Evolutionary conservation across 2,113 vertebrate genomes (phyloP).

Genomic region (Gallinago paraguaiae): DNA sequence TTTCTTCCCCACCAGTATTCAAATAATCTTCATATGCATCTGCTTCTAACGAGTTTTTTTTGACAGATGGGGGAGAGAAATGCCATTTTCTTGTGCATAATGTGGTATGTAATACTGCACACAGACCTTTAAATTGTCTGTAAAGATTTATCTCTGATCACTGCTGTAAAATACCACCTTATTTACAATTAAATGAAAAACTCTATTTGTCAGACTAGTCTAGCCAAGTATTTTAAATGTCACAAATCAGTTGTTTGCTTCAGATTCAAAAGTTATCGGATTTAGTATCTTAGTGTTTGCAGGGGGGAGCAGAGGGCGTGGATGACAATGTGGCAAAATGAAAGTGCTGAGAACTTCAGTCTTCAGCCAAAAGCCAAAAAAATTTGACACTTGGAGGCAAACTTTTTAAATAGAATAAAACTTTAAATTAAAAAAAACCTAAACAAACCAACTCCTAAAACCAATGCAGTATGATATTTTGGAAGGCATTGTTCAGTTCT

Average conservation of each 20-base stretch:
- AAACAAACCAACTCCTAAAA: not conserved
- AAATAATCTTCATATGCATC: not conserved
- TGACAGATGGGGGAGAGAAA: not conserved
- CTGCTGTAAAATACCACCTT: constrained; percentile 53
- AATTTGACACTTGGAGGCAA: not conserved
- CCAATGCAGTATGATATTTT: not conserved
- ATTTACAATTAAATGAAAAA: constrained; percentile 71
- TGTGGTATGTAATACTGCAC: not conserved
- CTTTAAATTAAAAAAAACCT: not conserved
- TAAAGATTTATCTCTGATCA: constrained; percentile 34
- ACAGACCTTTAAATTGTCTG: constrained; percentile 35
- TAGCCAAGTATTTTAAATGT: constrained; percentile 44
- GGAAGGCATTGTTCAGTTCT: not conserved
- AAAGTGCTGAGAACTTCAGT: not conserved
- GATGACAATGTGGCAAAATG: not conserved
- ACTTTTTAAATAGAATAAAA: not conserved
- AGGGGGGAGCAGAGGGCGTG: not conserved
- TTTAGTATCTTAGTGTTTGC: not conserved
- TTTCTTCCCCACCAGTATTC: not conserved
- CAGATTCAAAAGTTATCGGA: not conserved
- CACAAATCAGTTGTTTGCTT: not conserved
- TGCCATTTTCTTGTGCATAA: constrained; percentile 9
- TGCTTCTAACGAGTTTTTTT: not conserved
- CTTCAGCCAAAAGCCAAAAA: not conserved
- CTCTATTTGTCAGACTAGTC: constrained; percentile 13